Evolutionary conservation across 2,797 vertebrate genomes (phyloP), one percentile per base, ranked within the genome.

Genomic region (Eidolon dupreanum): DNA sequence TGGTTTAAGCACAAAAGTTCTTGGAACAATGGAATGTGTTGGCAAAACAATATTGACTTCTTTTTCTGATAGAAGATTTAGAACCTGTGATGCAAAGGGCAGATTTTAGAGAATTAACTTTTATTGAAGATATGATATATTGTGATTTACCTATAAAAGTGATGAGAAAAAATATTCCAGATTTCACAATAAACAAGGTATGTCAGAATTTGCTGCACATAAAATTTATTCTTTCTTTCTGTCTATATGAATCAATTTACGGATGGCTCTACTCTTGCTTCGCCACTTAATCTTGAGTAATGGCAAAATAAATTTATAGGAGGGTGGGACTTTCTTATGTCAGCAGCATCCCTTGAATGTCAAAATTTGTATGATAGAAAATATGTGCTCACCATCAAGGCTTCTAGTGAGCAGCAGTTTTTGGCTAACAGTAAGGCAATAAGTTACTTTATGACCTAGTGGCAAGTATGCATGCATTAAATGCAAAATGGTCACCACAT

Each of bases 21-120:
- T 98, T 4, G 99, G 99, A 38, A 99, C 15, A 33, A 99, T 98
- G 90, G 99, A 99, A 22, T 96, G 94, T 10, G 98, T 98, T 5
- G 99, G 99, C 94, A 99, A 98, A 97, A 99, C 99, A 43, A 98
- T 55, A 95, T 98, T 99, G 92, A 99, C 98, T 98, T 99, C 99
- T 97, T 99, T 98, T 70, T 99, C 99, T 11, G 98, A 99, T 93
- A 99, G 95, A 92, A 99, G 97, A 90, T 97, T 98, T 92, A 99
- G 99, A 96, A 99, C 97, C 99, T 99, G 98, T 57, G 97, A 96
- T 97, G 81, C 28, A 97, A 97, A 97, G 61, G 3, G 26, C 7
- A 97, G 8, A 91, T 8, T 73, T 81, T 31, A 92, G 38, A 95
- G 24, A 93, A 96, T 84, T 90, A 86, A 86, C 31, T 94, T 97